Percentiles rank a stretch among this genome's conserved stretches.
Evolutionary conservation across 2,888 invertebrate species (phyloP).

Genomic region (Drosophila cognata): DNA sequence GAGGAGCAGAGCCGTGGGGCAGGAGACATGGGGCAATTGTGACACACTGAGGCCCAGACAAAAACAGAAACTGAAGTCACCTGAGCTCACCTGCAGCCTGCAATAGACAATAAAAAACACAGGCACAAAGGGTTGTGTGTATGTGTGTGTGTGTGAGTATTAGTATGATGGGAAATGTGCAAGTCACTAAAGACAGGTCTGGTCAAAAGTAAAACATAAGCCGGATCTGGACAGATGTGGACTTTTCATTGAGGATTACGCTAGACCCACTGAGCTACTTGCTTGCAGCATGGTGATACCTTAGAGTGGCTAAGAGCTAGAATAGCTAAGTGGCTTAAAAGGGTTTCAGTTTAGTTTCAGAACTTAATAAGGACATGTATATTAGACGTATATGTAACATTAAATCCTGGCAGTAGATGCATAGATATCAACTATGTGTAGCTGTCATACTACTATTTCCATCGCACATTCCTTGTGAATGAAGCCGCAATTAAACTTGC

Average conservation of each 20-base stretch:
- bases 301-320: too few relatives aligned
- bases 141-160: neutral
- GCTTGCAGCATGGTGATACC: conserved; percentile 16
- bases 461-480: neutral
- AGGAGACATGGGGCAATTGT: conserved; percentile 22
- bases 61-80: conserved; percentile 22
- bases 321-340: conserved; percentile 20
- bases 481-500: conserved; percentile 28
- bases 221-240: conserved; percentile 37
- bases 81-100: conserved; percentile 48
- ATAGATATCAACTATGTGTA: conserved; percentile 15
- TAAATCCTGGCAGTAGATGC: neutral
- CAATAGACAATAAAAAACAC: conserved; percentile 40
- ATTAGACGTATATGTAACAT: neutral
- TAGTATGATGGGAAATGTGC: conserved; percentile 28
- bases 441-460: neutral
- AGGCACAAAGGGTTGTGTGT: conserved; percentile 34
- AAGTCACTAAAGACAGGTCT: conserved; percentile 29
- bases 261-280: conserved; percentile 51
- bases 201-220: conserved; percentile 56
- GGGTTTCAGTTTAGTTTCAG: neutral
- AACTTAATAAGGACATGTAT: neutral
- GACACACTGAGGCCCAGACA: conserved; percentile 60
- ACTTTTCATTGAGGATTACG: conserved; percentile 46
- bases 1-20: neutral